Conservation (phyloP, 2,113 vertebrate species). For the Catharus minimus region DNA sequence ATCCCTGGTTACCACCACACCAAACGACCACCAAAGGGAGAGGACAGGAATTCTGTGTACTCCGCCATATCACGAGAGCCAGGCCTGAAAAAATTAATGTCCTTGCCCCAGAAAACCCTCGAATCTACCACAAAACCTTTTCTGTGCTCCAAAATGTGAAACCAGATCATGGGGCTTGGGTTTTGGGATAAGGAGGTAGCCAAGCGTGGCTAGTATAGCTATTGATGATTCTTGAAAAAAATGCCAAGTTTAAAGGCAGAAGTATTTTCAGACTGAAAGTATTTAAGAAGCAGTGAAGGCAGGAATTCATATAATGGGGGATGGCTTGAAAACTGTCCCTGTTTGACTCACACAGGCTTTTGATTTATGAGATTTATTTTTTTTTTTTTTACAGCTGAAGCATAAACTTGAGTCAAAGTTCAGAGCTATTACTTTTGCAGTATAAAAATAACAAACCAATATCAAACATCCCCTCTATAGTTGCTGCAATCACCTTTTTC, state of each 20-base stretch:
- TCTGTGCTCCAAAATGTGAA: not conserved
- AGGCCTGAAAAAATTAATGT: not conserved
- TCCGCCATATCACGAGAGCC: not conserved
- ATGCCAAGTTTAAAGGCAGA: not conserved
- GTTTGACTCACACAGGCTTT: not conserved
- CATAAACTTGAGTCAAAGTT: slow-evolving; percentile 5
- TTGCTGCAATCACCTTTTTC: not conserved
- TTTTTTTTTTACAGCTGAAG: not conserved
- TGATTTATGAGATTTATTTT: not conserved
- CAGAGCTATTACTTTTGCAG: not conserved
- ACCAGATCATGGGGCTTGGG: not conserved
- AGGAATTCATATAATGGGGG: not conserved
- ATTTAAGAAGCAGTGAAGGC: not conserved
- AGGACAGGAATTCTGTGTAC: not conserved
- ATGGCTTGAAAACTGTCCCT: not conserved
- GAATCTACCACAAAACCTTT: not conserved
- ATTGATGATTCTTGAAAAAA: not conserved
- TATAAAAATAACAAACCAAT: not conserved
- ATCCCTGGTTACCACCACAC: not conserved
- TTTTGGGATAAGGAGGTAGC: not conserved
- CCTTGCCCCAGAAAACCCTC: not conserved
- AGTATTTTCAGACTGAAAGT: not conserved
- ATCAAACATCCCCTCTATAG: not conserved
- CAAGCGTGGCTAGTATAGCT: not conserved
- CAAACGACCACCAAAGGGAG: rapidly evolving